Conservation (phyloP, 2,113 vertebrate genomes). For the Polypterus senegalus region DNA sequence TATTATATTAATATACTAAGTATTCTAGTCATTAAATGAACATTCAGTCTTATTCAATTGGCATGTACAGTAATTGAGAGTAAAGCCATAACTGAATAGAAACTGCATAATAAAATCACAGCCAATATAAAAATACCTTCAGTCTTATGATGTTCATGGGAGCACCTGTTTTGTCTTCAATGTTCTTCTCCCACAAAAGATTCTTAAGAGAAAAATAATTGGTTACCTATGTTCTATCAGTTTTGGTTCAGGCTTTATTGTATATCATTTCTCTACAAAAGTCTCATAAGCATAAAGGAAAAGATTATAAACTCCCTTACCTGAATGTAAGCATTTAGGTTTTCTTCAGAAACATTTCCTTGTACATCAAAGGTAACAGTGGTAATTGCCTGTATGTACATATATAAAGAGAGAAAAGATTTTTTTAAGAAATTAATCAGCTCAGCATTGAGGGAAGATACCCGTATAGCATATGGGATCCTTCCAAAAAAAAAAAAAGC, state of each 20-base stretch:
- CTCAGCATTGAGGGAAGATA: too few species aligned
- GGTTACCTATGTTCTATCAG: constrained; percentile 15
- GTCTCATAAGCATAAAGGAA: background rate
- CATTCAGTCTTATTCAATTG: background rate
- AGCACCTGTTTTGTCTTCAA: constrained; percentile 58
- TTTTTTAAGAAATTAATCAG: too few species aligned
- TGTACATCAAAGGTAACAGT: constrained; percentile 82
- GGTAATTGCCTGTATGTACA: constrained; percentile 38
- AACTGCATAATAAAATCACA: constrained; percentile 8
- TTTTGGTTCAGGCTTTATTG: background rate
- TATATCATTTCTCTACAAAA: background rate
- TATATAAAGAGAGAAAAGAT: too few species aligned
- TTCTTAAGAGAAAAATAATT: constrained; percentile 50
- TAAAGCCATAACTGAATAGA: background rate
- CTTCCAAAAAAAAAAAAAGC: too few species aligned
- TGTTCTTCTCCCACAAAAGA: constrained; percentile 85
- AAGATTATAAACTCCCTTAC: constrained; percentile 33
- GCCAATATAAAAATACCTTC: constrained; percentile 51
- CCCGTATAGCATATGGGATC: too few species aligned
- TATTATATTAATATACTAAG: background rate
- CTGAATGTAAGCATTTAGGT: constrained; percentile 78
- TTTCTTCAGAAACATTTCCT: constrained; percentile 70
- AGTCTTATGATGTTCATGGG: constrained; percentile 78
- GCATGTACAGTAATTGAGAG: background rate
- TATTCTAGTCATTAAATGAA: constrained; percentile 1